These are phyloP conservation scores for Bufo gargarizans DNA, from an alignment of 2,113 vertebrate genomes.

Conservation along the genomic window DNA sequence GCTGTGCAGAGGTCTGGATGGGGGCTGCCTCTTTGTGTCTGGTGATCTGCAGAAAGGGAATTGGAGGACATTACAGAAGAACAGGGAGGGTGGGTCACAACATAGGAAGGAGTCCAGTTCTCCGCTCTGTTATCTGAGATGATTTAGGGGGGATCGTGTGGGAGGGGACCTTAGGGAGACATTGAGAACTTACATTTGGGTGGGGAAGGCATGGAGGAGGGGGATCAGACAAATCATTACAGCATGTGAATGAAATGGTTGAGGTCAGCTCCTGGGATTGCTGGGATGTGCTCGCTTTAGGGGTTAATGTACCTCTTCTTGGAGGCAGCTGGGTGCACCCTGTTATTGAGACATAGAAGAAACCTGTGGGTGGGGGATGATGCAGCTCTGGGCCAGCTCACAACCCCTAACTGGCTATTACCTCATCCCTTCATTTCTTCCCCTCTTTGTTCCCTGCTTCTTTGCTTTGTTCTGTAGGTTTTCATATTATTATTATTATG, in stretches of 20 bases:
- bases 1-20: slow-evolving; percentile 24
- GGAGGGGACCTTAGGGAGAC: slow-evolving; percentile 56
- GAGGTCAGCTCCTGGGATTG: slow-evolving; percentile 50
- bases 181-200: slow-evolving; percentile 57
- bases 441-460: slow-evolving; percentile 14
- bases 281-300: not conserved
- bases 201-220: slow-evolving; percentile 31
- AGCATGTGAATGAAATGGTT: slow-evolving; percentile 56
- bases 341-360: slow-evolving; percentile 6
- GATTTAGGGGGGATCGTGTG: slow-evolving; percentile 45
- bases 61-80: slow-evolving; percentile 49
- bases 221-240: slow-evolving; percentile 58
- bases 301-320: slow-evolving; percentile 37
- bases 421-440: slow-evolving; percentile 42
- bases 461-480: not conserved
- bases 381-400: slow-evolving; percentile 42
- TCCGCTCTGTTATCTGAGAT: slow-evolving; percentile 50
- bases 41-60: slow-evolving; percentile 45
- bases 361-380: slow-evolving; percentile 47
- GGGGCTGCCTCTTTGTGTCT: slow-evolving; percentile 39
- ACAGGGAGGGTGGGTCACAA: slow-evolving; percentile 47
- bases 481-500: not conserved
- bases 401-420: slow-evolving; percentile 32
- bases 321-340: not conserved
- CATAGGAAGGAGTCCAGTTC: slow-evolving; percentile 18